Conservation (phyloP, 2,797 vertebrate genomes). For the Macropodus opercularis region DNA sequence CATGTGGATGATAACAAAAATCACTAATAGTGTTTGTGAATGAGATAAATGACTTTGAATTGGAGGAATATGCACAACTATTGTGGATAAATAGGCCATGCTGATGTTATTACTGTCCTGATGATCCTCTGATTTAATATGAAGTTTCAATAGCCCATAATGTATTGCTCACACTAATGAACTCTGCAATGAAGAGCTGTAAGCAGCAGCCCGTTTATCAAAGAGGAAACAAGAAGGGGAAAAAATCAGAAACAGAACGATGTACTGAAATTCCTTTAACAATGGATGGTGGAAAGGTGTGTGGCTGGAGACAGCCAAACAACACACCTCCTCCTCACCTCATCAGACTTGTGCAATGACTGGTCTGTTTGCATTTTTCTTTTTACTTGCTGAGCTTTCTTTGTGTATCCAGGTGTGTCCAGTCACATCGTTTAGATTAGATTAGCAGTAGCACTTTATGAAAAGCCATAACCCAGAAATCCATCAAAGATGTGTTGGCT, state of each 20-base stretch:
- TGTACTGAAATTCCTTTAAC: constrained; percentile 8
- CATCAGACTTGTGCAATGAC: constrained; percentile 8
- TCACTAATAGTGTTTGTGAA: constrained; percentile 11
- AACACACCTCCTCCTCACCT: neutral
- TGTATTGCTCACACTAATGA: constrained; percentile 59
- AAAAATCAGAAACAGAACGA: too few species aligned
- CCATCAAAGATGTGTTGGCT: neutral
- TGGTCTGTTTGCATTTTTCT: neutral
- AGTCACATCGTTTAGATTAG: neutral
- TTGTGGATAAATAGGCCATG: constrained; percentile 10
- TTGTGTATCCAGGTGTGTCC: neutral
- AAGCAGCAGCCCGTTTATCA: constrained; percentile 38
- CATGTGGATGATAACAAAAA: constrained; percentile 21
- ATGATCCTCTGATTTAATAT: constrained; percentile 41
- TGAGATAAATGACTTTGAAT: constrained; percentile 32
- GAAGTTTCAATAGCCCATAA: constrained; percentile 51
- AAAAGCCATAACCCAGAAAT: neutral
- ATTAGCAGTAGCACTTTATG: neutral
- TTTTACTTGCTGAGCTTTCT: neutral
- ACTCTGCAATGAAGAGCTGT: constrained; percentile 29
- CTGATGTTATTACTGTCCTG: constrained; percentile 30
- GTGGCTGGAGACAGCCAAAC: neutral
- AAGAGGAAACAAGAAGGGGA: constrained; percentile 20
- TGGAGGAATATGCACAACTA: neutral
- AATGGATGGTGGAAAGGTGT: neutral